Percentiles rank a stretch among this genome's conserved stretches.
These are phyloP conservation scores for Temnothorax unifasciatus DNA, from an alignment of 2,888 invertebrate genomes.

Conservation along the genomic window DNA sequence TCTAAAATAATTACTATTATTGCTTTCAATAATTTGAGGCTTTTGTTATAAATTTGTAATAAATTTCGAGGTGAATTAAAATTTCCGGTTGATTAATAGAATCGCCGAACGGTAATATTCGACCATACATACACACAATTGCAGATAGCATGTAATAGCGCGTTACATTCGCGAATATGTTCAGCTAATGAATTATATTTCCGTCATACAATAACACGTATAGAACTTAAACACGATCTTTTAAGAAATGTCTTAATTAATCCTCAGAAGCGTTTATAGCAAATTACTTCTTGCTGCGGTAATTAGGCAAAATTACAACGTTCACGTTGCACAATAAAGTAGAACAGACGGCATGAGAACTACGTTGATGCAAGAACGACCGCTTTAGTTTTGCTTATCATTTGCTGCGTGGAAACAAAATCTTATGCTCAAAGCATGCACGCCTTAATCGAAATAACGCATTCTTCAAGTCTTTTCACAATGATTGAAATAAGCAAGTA, in stretches of 20 bases:
- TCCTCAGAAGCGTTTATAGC: constrained; percentile 74
- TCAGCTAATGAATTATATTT: constrained; percentile 48
- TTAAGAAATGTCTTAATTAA: constrained; percentile 77
- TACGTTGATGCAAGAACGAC: constrained; percentile 60
- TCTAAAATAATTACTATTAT: constrained; percentile 12
- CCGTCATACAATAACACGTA: constrained; percentile 41
- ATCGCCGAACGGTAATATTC: background rate
- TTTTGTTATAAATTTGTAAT: background rate
- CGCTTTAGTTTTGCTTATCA: constrained; percentile 73
- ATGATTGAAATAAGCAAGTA: background rate
- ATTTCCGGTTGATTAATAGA: background rate
- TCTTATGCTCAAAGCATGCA: constrained; percentile 52
- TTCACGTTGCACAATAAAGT: constrained; percentile 75
- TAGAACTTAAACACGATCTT: constrained; percentile 68
- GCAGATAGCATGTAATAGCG: background rate
- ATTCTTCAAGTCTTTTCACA: constrained; percentile 23
- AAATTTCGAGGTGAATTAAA: background rate
- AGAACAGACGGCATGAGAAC: constrained; percentile 72
- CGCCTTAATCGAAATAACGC: constrained; percentile 55
- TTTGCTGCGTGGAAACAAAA: constrained; percentile 62
- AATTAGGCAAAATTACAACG: constrained; percentile 76
- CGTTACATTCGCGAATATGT: constrained; percentile 29
- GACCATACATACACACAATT: background rate
- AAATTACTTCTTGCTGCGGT: constrained; percentile 72
- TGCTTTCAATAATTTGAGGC: background rate